Evolutionary conservation across 2,888 invertebrate species (phyloP), one percentile per base, ranked within the genome.

Genomic region (Epicampocera succincta): DNA sequence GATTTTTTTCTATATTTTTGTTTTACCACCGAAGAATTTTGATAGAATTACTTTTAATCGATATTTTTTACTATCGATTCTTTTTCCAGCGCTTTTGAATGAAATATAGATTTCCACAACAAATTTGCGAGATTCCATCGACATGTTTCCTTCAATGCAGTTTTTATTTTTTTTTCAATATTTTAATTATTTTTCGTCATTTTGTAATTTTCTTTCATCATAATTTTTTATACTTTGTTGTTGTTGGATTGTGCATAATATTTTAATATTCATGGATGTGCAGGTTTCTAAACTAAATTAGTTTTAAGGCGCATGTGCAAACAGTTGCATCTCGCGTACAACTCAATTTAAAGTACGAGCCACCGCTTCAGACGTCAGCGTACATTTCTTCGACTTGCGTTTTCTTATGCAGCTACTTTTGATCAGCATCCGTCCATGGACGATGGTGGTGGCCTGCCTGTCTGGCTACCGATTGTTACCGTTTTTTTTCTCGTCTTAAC

Each of bases 261-360:
- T 50, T 48, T 19, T 60, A 71, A 60, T n/a, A 33, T 29, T 60
- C 21, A 15, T 46, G 38, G 3, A 21, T 21, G 50, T 40, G 40
- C 15, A 50, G 50, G 40, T 58, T 58, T n/a, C 54, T 33, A 56
- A 76, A 72, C 40, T 38, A 68, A 81, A 81, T 77, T 74, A 54
- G 74, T 78, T 82, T 65, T 69, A 38, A 69, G 73, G 81, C 74
- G 81, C 81, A 77, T 78, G 77, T 44, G 74, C 65, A 74, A 81
- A 63, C 56, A 40, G 44, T 48, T 56, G 13, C 50, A 69, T 71
- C 44, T 40, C 56, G 61, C 81, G 65, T 66, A 72, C 81, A 81
- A 71, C 77, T 82, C 40, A 77, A 82, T 82, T 78, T 71, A 25
- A 69, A 63, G 74, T 61, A 38, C 21, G 9, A n/a, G n/a, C n/a